Base-by-base conservation (phyloP, 1,140 invertebrate genomes). In the Rhizoglyphus robini region DNA sequence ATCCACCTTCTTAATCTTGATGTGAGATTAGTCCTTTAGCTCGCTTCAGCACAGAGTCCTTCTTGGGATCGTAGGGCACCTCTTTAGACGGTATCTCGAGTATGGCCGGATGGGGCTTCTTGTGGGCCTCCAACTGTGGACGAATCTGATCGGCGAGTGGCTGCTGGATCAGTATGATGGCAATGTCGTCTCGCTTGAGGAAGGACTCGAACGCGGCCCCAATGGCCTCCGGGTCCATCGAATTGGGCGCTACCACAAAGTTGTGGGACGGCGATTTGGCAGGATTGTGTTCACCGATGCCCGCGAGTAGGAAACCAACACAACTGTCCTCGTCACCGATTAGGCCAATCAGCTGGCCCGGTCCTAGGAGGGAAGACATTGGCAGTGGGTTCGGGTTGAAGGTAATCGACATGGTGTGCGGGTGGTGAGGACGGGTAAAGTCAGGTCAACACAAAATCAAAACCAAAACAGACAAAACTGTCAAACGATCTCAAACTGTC, bases 241-340 rank as follows among this genome's bases (percentile, higher is more conserved):
- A 93, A 83, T 96, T 96, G 74, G 96, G 90, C 23, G 97, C 92
- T 29, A 97, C 92, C 84, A 99, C 85, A 74, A 98, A 99, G 78
- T 99, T 99, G 5, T 54, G 54, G 20, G 29, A 13, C 0, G 95
- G 85, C 73, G 96, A 90, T 66, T 95, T 84, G 76, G 96, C 89
- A 78, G 99, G 99, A 77, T 99, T 98, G 65, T 99, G 88, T 82
- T 95, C 96, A 31, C 96, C 96, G 74, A 99, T 88, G 65, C 96
- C 96, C 49, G 96, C 96, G 31, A 99, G 78, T 4, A 99, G 82
- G 75, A 99, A 99, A 58, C 96, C 96, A 68, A 98, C 96, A 76
- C 95, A 98, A 4, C 96, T 99, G 74, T 99, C 96, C 90, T 99
- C 96, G 80, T 99, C 96, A 51, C 96, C 96, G 73, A 99, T 99